Evolutionary conservation across 2,113 vertebrate genomes (phyloP).

Genomic region (Chaetops frenatus): DNA sequence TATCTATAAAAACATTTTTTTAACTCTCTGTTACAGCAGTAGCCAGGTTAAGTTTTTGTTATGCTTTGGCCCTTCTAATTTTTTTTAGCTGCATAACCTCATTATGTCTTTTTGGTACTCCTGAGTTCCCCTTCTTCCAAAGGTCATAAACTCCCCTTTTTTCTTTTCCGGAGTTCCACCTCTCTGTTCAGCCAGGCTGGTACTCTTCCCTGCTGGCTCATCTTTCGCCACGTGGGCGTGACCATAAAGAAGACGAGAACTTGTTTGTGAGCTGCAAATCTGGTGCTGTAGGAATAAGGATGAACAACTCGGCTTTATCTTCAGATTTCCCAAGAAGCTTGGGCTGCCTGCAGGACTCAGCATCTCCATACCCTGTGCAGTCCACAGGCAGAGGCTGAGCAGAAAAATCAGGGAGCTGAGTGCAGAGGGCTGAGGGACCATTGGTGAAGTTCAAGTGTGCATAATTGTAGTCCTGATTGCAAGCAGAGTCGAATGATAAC

Average conservation of each 20-base stretch:
- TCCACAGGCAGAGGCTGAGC: background rate
- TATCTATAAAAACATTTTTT: background rate
- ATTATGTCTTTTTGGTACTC: fast-evolving
- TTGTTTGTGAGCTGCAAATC: background rate
- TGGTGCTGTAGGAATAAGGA: background rate
- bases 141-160: background rate
- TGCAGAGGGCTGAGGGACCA: background rate
- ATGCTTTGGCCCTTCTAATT: background rate
- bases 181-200: background rate
- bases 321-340: background rate
- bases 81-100: background rate
- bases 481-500: conserved; percentile 35
- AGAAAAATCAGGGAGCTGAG: background rate
- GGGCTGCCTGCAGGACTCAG: background rate
- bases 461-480: conserved; percentile 19
- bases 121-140: background rate
- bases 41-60: background rate
- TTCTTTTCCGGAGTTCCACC: background rate
- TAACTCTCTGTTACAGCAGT: background rate
- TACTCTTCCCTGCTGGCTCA: background rate
- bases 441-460: background rate
- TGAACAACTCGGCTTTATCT: fast-evolving
- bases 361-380: fast-evolving
- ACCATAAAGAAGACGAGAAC: background rate
- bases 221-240: background rate